Conservation (phyloP, 2,888 invertebrate genomes). For the Megaustenia siamemsis region DNA sequence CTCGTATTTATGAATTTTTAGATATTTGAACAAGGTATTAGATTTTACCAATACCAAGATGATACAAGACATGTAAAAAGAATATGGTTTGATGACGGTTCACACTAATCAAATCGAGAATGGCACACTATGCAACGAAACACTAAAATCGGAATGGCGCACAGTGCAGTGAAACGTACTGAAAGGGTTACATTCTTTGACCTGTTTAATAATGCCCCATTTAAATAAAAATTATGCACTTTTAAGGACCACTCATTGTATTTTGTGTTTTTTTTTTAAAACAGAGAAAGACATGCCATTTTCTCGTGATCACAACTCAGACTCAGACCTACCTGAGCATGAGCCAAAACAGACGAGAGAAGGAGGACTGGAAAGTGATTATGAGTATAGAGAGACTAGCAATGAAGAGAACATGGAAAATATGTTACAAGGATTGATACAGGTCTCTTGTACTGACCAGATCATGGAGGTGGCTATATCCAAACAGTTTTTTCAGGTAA, state of each 20-base stretch:
- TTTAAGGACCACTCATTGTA: not conserved
- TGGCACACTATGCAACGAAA: no score
- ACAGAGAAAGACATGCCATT: slow-evolving; percentile 17
- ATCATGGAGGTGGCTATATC: slow-evolving; percentile 56
- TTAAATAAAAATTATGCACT: no score
- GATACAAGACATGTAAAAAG: no score
- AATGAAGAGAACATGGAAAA: slow-evolving; percentile 9
- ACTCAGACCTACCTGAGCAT: not conserved
- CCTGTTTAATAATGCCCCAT: no score
- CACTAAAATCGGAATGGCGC: no score
- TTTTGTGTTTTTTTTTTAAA: not conserved
- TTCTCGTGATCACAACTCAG: slow-evolving; percentile 6
- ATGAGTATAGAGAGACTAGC: slow-evolving; percentile 29
- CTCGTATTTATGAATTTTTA: no score
- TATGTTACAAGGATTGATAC: slow-evolving; percentile 49
- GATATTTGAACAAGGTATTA: no score
- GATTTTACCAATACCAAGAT: no score
- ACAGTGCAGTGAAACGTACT: no score
- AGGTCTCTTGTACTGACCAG: slow-evolving; percentile 50
- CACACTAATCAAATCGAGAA: no score
- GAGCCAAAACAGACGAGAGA: not conserved
- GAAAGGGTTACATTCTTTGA: no score
- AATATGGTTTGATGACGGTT: no score
- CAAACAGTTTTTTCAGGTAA: slow-evolving; percentile 56
- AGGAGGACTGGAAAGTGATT: not conserved